These are phyloP conservation scores for Cyprinella venusta DNA, from an alignment of 2,797 vertebrate genomes.

Conservation along the genomic window DNA sequence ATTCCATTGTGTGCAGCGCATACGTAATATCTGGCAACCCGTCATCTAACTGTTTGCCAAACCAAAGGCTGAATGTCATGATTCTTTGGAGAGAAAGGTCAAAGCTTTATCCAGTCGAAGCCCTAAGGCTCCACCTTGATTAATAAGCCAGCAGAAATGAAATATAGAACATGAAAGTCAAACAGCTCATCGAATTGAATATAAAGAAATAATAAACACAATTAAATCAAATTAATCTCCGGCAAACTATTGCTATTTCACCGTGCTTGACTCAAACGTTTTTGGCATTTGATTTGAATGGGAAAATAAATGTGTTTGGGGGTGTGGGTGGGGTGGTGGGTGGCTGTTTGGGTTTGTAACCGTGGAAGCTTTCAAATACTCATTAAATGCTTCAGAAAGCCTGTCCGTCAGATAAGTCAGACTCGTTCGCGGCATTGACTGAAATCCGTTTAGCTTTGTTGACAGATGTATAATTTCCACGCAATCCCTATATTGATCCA, in stretches of 20 bases:
- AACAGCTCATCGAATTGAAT: slow-evolving; percentile 39
- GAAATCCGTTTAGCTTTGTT: slow-evolving; percentile 44
- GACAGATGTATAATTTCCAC: slow-evolving; percentile 51
- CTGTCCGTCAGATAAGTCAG: slow-evolving; percentile 33
- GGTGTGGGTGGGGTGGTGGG: neutral
- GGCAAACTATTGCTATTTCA: neutral
- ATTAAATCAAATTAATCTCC: slow-evolving; percentile 7
- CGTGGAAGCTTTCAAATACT: slow-evolving; percentile 42
- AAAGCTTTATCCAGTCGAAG: slow-evolving; percentile 77
- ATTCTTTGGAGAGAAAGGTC: slow-evolving; percentile 76
- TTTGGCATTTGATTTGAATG: slow-evolving; percentile 43
- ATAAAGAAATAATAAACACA: slow-evolving; percentile 59
- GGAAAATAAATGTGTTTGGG: slow-evolving; percentile 37
- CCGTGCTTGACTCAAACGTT: slow-evolving; percentile 23
- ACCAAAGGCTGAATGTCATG: slow-evolving; percentile 59
- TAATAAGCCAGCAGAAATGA: slow-evolving; percentile 76
- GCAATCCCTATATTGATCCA: slow-evolving; percentile 38
- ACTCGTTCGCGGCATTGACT: slow-evolving; percentile 23
- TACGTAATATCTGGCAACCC: slow-evolving; percentile 74
- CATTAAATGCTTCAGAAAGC: slow-evolving; percentile 48
- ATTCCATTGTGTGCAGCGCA: slow-evolving; percentile 64
- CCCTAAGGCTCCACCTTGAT: slow-evolving; percentile 72
- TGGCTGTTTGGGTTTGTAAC: slow-evolving; percentile 36
- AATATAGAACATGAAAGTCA: slow-evolving; percentile 66
- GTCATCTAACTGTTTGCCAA: slow-evolving; percentile 71